Percentiles rank a stretch among this genome's conserved stretches.
Conservation (phyloP, 2,888 invertebrate genomes). For the Patella caerulea region DNA sequence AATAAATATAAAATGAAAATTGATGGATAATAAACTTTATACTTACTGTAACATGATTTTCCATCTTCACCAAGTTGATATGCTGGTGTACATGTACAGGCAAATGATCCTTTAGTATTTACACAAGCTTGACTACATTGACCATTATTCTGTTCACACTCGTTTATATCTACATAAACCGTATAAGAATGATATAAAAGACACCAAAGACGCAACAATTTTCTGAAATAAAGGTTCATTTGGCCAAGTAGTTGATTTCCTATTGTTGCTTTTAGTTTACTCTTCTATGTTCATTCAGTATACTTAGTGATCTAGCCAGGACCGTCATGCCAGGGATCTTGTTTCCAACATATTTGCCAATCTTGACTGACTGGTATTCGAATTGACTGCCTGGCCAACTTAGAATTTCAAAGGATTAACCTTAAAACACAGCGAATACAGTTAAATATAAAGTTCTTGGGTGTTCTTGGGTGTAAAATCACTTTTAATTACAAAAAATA, state of each 20-base stretch:
- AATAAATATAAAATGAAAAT: no score
- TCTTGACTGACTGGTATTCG: no score
- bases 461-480: no score
- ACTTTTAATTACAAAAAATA: no score
- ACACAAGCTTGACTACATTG: slow-evolving; percentile 70
- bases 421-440: no score
- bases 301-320: no score
- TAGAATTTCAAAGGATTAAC: no score
- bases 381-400: no score
- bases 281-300: no score
- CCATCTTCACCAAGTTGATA: slow-evolving; percentile 71
- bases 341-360: no score
- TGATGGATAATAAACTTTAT: neutral
- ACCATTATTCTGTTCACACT: slow-evolving; percentile 66
- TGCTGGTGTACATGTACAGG: slow-evolving; percentile 70
- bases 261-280: neutral
- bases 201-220: neutral
- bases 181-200: neutral
- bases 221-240: neutral
- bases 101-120: slow-evolving; percentile 70
- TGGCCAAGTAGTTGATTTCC: neutral
- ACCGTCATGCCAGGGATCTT: no score
- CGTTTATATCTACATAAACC: slow-evolving; percentile 67
- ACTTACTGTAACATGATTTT: slow-evolving; percentile 71
- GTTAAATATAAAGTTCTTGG: no score